Evolutionary conservation across 2,888 invertebrate species (phyloP).

Genomic region (Aphodius sticticus): DNA sequence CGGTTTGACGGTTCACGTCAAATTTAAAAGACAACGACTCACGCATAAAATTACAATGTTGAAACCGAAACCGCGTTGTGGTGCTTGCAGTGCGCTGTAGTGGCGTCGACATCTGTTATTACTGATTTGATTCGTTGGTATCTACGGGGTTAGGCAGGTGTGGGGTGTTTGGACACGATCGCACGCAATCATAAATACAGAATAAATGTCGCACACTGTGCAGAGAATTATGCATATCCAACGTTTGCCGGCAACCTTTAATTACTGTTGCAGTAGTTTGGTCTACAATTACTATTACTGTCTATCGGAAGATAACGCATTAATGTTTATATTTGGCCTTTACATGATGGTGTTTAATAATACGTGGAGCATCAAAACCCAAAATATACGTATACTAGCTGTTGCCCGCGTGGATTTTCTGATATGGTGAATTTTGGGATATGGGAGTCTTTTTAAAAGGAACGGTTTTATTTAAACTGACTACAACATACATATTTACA

Average conservation of each 20-base stretch:
- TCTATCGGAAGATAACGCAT: neutral
- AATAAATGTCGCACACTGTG: neutral
- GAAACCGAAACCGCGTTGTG: neutral
- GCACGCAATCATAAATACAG: conserved; percentile 4
- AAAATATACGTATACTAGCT: neutral
- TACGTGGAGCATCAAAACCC: neutral
- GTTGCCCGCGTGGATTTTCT: too few species aligned
- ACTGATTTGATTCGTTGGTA: neutral
- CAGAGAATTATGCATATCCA: neutral
- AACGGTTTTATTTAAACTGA: too few species aligned
- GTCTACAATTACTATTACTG: neutral
- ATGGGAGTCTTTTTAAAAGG: too few species aligned
- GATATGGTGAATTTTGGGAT: too few species aligned
- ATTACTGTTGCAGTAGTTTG: neutral
- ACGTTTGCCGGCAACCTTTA: neutral
- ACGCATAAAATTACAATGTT: conserved; percentile 4
- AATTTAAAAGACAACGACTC: conserved; percentile 4
- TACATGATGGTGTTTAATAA: neutral
- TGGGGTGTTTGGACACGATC: neutral
- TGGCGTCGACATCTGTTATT: neutral
- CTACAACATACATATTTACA: too few species aligned
- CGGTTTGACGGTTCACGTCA: neutral
- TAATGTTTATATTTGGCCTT: neutral
- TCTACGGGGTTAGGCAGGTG: neutral
- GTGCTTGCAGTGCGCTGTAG: neutral